Evolutionary conservation across 53 echinoderm and acorn worm genomes (phyloP).

Genomic region (Zoroaster sp.): DNA sequence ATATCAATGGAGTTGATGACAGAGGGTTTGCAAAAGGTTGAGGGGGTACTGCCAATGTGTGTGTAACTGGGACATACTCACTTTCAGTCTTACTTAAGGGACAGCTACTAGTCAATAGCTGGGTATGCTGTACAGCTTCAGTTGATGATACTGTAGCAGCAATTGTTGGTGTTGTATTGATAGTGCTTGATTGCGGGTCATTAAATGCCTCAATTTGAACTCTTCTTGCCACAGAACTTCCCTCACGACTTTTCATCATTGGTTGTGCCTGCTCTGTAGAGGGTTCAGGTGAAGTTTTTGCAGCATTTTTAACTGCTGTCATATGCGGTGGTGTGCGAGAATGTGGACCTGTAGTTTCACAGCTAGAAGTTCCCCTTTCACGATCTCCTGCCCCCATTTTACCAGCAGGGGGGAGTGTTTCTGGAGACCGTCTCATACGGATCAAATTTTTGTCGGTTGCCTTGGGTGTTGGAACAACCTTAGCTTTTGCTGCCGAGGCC

Average conservation of each 20-base stretch:
- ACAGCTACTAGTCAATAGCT: not conserved
- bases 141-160: not conserved
- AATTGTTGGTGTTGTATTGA: not conserved
- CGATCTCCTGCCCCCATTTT: slow-evolving; percentile 51
- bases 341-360: not conserved
- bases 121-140: not conserved
- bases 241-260: not conserved
- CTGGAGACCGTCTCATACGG: slow-evolving; percentile 44
- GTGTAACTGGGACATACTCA: not conserved
- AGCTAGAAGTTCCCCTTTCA: not conserved
- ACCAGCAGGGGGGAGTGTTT: slow-evolving; percentile 43
- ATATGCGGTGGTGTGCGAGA: not conserved
- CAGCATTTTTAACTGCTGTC: not conserved
- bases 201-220: not conserved
- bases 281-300: slow-evolving; percentile 4
- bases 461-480: slow-evolving; percentile 38
- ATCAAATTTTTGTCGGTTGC: slow-evolving; percentile 28
- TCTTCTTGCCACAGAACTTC: not conserved
- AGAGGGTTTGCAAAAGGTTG: not conserved
- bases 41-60: not conserved
- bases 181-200: not conserved
- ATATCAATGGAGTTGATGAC: slow-evolving; percentile 1
- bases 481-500: slow-evolving; percentile 37
- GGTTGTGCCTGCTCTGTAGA: not conserved
- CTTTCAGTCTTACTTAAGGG: not conserved